Conservation (phyloP, 2,888 invertebrate species). For the Chymomyza fuscimana region DNA sequence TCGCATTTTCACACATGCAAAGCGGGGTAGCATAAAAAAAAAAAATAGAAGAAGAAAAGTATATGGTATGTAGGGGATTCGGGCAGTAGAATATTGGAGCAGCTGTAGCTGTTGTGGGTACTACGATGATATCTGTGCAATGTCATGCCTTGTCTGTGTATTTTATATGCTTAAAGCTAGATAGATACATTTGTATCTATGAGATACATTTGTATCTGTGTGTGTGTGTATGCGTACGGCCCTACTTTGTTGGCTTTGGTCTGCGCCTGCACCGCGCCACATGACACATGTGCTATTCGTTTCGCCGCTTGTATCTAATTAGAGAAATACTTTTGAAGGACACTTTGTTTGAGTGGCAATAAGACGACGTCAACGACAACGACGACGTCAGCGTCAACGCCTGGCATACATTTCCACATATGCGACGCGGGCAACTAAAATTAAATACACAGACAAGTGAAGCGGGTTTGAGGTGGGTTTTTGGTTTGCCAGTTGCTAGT, state of each 20-base stretch:
- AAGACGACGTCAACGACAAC: constrained; percentile 44
- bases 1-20: constrained; percentile 44
- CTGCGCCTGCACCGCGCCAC: constrained; percentile 11
- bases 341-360: constrained; percentile 63
- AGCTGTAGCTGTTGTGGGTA: constrained; percentile 5
- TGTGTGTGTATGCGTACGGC: background rate
- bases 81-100: background rate
- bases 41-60: background rate
- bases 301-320: constrained; percentile 72
- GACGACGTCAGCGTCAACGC: constrained; percentile 9
- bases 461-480: background rate
- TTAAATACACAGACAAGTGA: constrained; percentile 28
- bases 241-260: background rate
- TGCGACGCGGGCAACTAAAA: constrained; percentile 28
- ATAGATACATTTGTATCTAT: background rate
- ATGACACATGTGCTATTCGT: constrained; percentile 43
- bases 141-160: constrained; percentile 22
- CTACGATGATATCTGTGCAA: constrained; percentile 18
- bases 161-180: background rate
- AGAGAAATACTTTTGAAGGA: constrained; percentile 76
- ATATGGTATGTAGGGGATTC: background rate
- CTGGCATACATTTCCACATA: constrained; percentile 34
- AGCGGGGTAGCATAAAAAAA: constrained; percentile 18
- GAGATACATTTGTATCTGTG: background rate
- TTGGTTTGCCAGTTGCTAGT: background rate